These are phyloP conservation scores for Sciurus niger DNA, from an alignment of 2,113 vertebrate species.

Conservation along the genomic window DNA sequence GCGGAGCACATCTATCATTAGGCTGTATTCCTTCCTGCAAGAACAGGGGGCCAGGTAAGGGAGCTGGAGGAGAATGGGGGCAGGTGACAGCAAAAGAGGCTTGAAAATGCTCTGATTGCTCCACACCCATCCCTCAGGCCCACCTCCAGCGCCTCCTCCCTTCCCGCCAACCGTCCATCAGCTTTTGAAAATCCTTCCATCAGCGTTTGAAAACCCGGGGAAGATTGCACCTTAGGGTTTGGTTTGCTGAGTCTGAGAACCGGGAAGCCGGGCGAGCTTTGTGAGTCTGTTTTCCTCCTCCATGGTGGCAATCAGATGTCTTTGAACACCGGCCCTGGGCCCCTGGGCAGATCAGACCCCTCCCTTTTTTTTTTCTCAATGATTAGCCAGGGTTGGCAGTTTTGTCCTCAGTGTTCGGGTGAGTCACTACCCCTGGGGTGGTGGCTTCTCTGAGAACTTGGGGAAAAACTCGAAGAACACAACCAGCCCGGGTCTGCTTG, in stretches of 20 bases:
- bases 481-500: background rate
- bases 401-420: background rate
- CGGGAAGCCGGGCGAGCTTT: background rate
- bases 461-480: background rate
- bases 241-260: constrained; percentile 53
- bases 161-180: background rate
- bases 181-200: constrained; percentile 52
- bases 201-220: constrained; percentile 49
- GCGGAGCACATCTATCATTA: constrained; percentile 55
- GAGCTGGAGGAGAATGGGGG: constrained; percentile 26
- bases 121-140: constrained; percentile 29
- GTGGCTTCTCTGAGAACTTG: background rate
- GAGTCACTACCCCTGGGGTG: background rate
- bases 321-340: background rate
- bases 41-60: constrained; percentile 33
- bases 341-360: background rate
- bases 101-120: constrained; percentile 74
- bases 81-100: constrained; percentile 16
- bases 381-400: background rate
- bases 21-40: background rate
- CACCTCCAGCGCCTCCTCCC: background rate
- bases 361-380: background rate
- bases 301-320: background rate
- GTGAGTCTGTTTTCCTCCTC: constrained; percentile 22
- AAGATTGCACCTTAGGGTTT: constrained; percentile 8